Conservation (phyloP, 2,797 vertebrate species). For the Pteropus rufus region DNA sequence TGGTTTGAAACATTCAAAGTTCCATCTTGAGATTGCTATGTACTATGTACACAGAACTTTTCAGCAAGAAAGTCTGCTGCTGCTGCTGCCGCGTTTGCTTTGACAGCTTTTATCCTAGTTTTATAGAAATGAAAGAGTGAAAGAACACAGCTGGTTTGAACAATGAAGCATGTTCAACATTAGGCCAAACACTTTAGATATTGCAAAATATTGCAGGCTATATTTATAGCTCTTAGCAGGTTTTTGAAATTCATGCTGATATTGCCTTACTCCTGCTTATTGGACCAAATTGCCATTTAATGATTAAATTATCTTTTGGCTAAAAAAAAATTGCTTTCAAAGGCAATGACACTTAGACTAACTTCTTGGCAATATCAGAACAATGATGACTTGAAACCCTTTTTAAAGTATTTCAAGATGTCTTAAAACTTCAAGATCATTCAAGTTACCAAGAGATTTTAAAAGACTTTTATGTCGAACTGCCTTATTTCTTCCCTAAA, state of each 20-base stretch:
- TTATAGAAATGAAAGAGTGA: slow-evolving; percentile 87
- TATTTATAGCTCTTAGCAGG: slow-evolving; percentile 86
- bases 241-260: slow-evolving; percentile 87
- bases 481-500: slow-evolving; percentile 37
- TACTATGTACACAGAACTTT: slow-evolving; percentile 88
- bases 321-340: slow-evolving; percentile 71
- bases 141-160: slow-evolving; percentile 89
- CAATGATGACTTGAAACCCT: slow-evolving; percentile 55
- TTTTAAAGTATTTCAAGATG: slow-evolving; percentile 62
- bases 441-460: not conserved
- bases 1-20: slow-evolving; percentile 88
- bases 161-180: slow-evolving; percentile 87
- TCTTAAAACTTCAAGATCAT: slow-evolving; percentile 53
- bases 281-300: slow-evolving; percentile 83
- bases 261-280: slow-evolving; percentile 81
- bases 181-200: slow-evolving; percentile 88
- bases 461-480: slow-evolving; percentile 5
- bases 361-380: slow-evolving; percentile 63
- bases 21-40: slow-evolving; percentile 88
- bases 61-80: slow-evolving; percentile 86
- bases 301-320: slow-evolving; percentile 75
- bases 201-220: slow-evolving; percentile 88
- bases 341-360: slow-evolving; percentile 57
- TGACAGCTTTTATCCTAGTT: slow-evolving; percentile 88
- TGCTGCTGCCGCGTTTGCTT: slow-evolving; percentile 83